Evolutionary conservation across 2,113 vertebrate species (phyloP), one percentile per base, ranked within the genome.

Genomic region (Helogale parvula): DNA sequence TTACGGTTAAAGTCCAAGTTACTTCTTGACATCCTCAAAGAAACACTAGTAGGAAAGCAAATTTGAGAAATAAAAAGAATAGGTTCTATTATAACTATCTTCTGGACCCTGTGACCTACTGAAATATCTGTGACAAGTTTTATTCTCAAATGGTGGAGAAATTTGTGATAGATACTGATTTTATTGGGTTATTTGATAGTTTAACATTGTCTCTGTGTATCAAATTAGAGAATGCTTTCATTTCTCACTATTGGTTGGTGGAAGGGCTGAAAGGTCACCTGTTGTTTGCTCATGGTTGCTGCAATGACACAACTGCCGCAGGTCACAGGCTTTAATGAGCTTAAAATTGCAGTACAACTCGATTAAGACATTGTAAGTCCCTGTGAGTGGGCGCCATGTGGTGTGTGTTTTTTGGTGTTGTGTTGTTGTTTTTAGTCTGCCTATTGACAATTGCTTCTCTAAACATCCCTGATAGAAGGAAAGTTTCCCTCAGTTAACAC

Each of bases 11-110:
- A 91, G 57, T 77, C 19, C 50, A 94, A 85, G 91, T 96, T 76
- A 74, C 31, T 94, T 90, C 47, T 86, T 88, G 38, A 84, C 79
- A 71, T 50, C 33, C 45, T 82, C 25, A 38, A 65, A 69, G 77
- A 74, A 33, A 8, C 12, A 93, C 15, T 65, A 25, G 16, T 41
- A 35, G 31, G 65, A 96, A 94, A 84, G 88, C 3, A 80, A 87
- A 91, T 92, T 92, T 86, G 69, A 91, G 41, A 96, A 96, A 90
- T 52, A 47, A 41, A 85, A 95, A 63, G 10, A 93, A 14, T 68
- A 21, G 7, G 12, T 72, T 86, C 3, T 86, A 29, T 81, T 47
- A 54, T 29, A 29, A 14, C 35, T 66, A 4, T 69, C 60, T 57
- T 76, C 12, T 88, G 47, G n/a, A 33, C 68, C 7, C 19, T 33